phyloP scores from a whole-genome alignment of 2,797 vertebrate species.

The Anniella stebbinsi region DNA sequence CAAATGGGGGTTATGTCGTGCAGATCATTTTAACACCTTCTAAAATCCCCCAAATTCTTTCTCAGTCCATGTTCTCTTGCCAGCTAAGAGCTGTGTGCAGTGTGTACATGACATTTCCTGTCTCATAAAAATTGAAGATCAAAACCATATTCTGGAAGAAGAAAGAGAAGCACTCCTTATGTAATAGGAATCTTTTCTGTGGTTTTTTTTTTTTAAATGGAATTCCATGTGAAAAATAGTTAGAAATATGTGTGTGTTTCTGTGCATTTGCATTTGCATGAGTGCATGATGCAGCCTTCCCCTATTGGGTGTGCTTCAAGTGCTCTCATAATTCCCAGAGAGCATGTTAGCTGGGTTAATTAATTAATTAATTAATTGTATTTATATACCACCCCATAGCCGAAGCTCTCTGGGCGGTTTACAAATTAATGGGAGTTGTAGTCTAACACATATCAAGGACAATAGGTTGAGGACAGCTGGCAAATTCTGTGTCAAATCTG shows the following conservation, averaged over 20 bases:
- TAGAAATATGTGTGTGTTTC: too few species aligned
- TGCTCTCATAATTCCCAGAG: too few species aligned
- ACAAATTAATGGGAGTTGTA: too few species aligned
- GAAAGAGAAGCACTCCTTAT: not conserved
- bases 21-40: slow-evolving; percentile 8
- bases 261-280: not conserved
- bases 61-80: slow-evolving; percentile 13
- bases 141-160: slow-evolving; percentile 5
- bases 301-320: too few species aligned
- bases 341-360: too few species aligned
- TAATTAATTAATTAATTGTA: too few species aligned
- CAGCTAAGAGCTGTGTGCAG: not conserved
- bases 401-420: too few species aligned
- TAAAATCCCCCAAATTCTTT: slow-evolving; percentile 22
- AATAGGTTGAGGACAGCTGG: too few species aligned
- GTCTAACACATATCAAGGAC: too few species aligned
- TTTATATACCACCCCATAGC: too few species aligned
- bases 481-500: not conserved
- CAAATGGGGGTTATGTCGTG: slow-evolving; percentile 8
- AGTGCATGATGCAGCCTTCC: not conserved
- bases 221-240: not conserved
- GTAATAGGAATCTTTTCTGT: not conserved
- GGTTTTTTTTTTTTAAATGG: not conserved
- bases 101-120: not conserved
- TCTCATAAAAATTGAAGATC: slow-evolving; percentile 18